Percentiles rank a stretch among this genome's conserved stretches.
Conservation (phyloP, 1,140 invertebrate genomes). For the Magallana gigas region DNA sequence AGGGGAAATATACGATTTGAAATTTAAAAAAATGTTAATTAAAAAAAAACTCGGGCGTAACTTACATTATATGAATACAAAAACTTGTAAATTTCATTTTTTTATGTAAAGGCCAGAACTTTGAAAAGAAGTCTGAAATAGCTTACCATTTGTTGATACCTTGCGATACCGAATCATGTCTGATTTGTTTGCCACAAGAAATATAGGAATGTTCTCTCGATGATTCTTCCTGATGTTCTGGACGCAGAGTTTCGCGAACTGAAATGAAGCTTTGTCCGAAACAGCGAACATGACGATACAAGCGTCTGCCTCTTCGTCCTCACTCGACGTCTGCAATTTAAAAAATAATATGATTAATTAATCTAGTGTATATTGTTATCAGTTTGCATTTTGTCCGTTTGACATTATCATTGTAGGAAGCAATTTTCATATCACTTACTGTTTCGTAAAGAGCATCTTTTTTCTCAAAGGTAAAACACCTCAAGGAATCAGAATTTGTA, state of each 20-base stretch:
- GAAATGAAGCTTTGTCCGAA: constrained; percentile 1
- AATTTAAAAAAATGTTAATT: background rate
- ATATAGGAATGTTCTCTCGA: constrained; percentile 6
- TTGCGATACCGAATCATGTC: constrained; percentile 10
- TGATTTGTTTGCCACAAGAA: constrained; percentile 27
- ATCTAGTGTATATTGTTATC: background rate
- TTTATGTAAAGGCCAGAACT: background rate
- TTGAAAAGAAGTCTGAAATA: background rate
- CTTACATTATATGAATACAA: no score
- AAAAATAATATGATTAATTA: background rate
- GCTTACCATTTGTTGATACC: background rate
- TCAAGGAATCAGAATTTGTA: background rate
- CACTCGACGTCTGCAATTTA: background rate
- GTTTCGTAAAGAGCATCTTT: background rate
- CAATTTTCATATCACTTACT: background rate
- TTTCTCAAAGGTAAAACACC: background rate
- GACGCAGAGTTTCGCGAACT: constrained; percentile 2
- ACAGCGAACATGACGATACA: constrained; percentile 4
- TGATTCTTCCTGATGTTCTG: background rate
- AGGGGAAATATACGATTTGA: background rate
- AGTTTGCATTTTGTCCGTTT: background rate
- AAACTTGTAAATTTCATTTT: no score
- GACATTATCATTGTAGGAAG: background rate
- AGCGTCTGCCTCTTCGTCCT: background rate
- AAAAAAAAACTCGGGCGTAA: no score